These are phyloP conservation scores for Dermochelys coriacea DNA, from an alignment of 2,797 vertebrate genomes.

Conservation along the genomic window DNA sequence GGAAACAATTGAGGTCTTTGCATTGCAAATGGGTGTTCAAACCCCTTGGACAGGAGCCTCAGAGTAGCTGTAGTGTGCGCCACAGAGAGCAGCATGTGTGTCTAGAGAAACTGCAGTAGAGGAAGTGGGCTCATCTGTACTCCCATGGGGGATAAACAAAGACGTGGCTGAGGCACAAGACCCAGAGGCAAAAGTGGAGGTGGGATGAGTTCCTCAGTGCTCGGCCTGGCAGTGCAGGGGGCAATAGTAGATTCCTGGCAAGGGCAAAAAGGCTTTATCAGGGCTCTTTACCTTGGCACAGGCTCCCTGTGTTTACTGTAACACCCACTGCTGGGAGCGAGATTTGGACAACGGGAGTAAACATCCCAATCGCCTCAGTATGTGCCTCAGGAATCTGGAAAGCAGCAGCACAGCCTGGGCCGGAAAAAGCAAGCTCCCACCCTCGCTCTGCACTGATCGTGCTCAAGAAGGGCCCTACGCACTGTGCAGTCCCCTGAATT, in stretches of 20 bases:
- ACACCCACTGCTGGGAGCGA: background rate
- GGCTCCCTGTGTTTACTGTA: accelerated
- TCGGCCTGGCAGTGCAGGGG: background rate
- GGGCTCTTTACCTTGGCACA: background rate
- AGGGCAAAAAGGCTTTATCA: background rate
- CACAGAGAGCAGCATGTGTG: accelerated
- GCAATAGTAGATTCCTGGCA: background rate
- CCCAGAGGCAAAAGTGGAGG: background rate
- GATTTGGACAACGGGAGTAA: background rate
- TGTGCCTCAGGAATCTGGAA: background rate
- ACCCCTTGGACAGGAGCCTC: background rate
- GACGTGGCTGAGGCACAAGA: background rate
- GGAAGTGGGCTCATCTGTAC: accelerated
- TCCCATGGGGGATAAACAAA: background rate
- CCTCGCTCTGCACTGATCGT: background rate
- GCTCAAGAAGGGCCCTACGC: background rate
- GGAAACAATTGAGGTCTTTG: background rate
- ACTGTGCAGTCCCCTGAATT: no score
- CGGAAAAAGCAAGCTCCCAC: background rate
- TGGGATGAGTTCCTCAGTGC: background rate
- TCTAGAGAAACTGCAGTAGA: constrained; percentile 27
- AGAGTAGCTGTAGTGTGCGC: background rate
- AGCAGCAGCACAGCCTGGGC: background rate
- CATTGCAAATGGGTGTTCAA: background rate
- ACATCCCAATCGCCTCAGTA: background rate